Base-by-base conservation (phyloP, 2,113 vertebrate species). In the Cynopterus brachyotis region DNA sequence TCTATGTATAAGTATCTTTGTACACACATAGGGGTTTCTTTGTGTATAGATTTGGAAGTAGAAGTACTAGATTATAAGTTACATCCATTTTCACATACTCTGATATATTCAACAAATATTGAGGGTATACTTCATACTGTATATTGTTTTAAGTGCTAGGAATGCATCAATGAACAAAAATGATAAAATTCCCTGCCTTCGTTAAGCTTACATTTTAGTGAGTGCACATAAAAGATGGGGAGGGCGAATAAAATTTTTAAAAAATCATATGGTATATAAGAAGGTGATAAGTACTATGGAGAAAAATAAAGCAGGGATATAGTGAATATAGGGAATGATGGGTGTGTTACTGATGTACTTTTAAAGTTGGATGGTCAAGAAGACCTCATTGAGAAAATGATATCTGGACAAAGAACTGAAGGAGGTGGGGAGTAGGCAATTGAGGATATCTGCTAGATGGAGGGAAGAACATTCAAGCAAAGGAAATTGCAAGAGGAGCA, bases 21-120 rank as follows among this genome's bases (percentile, higher is more conserved):
- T 80, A 62, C 8, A 83, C 2, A 89, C 12, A 82, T 42, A 78
- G 22, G 53, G 10, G 35, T 19, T 62, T 70, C 76, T 60, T 22
- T 67, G 45, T 78, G 20, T 53, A 78, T 92, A 82, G 78, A 92
- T 90, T 78, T 96, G 15, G 32, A 95, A 81, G 28, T 47, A 13
- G 30, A 95, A 92, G 9, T 47, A 76, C 30, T 53, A 81, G n/a
- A 26, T 60, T 42, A 73, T 17, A 69, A 17, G 19, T 59, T 59
- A 81, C 5, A 66, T 66, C 15, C 26, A 75, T 90, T 88, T 86
- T 91, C 42, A 93, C 53, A 90, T 76, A 79, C 22, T 85, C 45
- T 84, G 57, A 89, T 66, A 64, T 57, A 62, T n/a, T 92, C 19
- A 67, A 78, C 20, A 94, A 66, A 76, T 76, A 40, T 5, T 90